These are phyloP conservation scores for Okamejei kenojei DNA, from an alignment of 2,797 vertebrate species.

Conservation along the genomic window DNA sequence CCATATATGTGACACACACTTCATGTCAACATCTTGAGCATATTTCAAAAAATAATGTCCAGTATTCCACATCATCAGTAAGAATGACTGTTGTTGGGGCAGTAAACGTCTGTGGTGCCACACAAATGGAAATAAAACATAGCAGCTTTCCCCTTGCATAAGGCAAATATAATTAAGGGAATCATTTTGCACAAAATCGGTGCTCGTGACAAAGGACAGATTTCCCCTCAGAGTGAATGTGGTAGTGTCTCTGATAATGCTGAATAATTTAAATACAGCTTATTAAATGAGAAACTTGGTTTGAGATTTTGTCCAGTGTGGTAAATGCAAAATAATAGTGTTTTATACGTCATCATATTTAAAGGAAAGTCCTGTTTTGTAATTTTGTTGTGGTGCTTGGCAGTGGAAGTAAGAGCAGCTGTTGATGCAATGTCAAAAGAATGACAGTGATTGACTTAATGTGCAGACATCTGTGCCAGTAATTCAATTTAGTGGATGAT, in stretches of 20 bases:
- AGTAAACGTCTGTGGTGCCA: neutral
- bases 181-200: too few relatives aligned
- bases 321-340: neutral
- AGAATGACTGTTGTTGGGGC: neutral
- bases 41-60: neutral
- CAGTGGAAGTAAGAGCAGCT: neutral
- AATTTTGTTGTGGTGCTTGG: neutral
- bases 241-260: neutral
- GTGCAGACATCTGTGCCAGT: slow-evolving; percentile 18
- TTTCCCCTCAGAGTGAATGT: too few relatives aligned
- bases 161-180: too few relatives aligned
- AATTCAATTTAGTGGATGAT: slow-evolving; percentile 17
- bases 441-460: slow-evolving; percentile 25
- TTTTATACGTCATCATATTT: neutral
- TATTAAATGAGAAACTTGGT: too few relatives aligned
- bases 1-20: neutral
- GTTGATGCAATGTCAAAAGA: slow-evolving; percentile 19
- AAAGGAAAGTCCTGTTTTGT: neutral
- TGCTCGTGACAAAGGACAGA: too few relatives aligned
- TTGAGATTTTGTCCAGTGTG: neutral
- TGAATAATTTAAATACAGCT: neutral
- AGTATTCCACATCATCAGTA: neutral
- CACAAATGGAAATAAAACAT: neutral
- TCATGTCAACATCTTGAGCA: too few relatives aligned
- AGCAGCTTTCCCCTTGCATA: neutral